These are phyloP conservation scores for Sebastes schlegelii DNA, from an alignment of 2,113 vertebrate genomes.

Conservation along the genomic window DNA sequence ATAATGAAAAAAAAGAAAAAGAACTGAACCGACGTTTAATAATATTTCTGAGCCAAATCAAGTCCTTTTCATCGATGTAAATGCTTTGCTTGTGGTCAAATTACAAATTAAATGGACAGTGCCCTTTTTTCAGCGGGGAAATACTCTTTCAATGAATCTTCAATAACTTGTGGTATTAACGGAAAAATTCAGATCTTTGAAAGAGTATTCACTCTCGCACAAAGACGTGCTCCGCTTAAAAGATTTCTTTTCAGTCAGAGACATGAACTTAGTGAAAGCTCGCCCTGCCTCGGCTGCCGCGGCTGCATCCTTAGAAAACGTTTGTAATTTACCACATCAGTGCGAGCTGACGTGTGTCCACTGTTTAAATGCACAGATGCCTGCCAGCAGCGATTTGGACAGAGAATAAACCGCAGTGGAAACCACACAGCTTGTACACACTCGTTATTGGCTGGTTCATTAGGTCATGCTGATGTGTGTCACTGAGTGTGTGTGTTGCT, in stretches of 20 bases:
- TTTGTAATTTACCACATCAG: conserved; percentile 12
- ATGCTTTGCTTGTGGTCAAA: conserved; percentile 23
- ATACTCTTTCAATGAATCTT: background rate
- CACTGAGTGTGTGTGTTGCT: background rate
- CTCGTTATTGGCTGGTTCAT: conserved; percentile 43
- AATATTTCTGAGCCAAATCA: conserved; percentile 31
- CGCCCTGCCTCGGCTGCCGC: background rate
- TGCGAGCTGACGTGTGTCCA: background rate
- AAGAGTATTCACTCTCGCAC: conserved; percentile 18
- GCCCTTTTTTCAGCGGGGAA: background rate
- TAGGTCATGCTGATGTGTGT: conserved; percentile 42
- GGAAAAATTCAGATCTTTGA: conserved; percentile 5
- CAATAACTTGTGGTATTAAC: conserved; percentile 18
- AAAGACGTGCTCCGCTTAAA: conserved; percentile 2
- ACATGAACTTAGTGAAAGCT: conserved; percentile 1
- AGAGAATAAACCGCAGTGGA: conserved; percentile 24
- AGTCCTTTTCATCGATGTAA: conserved; percentile 29
- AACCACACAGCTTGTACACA: conserved; percentile 39
- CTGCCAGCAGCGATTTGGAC: conserved; percentile 37
- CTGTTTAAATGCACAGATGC: conserved; percentile 23
- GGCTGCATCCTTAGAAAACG: background rate
- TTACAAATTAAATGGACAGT: conserved; percentile 47
- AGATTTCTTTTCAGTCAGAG: background rate
- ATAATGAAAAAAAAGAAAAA: conserved; percentile 32
- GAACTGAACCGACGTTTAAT: conserved; percentile 6